Evolutionary conservation across 2,113 vertebrate species (phyloP), one percentile per base, ranked within the genome.

Genomic region (Heloderma charlesbogerti): DNA sequence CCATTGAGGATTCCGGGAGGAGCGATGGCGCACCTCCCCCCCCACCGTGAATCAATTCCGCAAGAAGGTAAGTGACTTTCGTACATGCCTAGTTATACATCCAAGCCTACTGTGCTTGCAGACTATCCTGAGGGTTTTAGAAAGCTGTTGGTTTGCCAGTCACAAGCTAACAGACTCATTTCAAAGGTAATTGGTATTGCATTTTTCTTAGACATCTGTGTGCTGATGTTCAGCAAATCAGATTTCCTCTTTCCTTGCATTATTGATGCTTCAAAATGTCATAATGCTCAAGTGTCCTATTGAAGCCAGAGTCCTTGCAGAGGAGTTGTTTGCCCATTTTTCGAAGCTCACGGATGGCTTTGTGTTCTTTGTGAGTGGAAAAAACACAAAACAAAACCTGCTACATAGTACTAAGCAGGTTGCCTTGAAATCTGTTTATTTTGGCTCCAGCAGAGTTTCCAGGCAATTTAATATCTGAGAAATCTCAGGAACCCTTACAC

Each of bases 181-280:
- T 97, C 92, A 96, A 96, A 97, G 96, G 91, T 95, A 95, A 95
- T 95, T 93, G 93, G 92, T 86, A 92, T 93, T 95, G 90, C 92
- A 89, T 96, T 96, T 95, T 95, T 13, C 94, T 95, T 95, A 92
- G 94, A 95, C 92, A 94, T 95, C 94, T 94, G 90, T 93, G 94
- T 92, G 94, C 95, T 94, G 95, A 95, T 94, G 54, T 91, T 93
- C 95, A 85, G 92, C 88, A 96, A 95, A 95, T 96, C 93, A 94
- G 86, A 92, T 94, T 95, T 94, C 92, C 91, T 92, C 84, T 96
- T 96, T 95, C 94, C 92, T 97, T 95, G 93, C 89, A 95, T 97
- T 96, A 96, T 95, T 96, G 94, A 96, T 97, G 96, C 95, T 94
- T 93, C 95, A 95, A 95, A 95, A 96, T 96, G 96, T 95, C 95